Evolutionary conservation across 2,797 vertebrate genomes (phyloP), one percentile per base, ranked within the genome.

Genomic region (Sebastes iracundus): DNA sequence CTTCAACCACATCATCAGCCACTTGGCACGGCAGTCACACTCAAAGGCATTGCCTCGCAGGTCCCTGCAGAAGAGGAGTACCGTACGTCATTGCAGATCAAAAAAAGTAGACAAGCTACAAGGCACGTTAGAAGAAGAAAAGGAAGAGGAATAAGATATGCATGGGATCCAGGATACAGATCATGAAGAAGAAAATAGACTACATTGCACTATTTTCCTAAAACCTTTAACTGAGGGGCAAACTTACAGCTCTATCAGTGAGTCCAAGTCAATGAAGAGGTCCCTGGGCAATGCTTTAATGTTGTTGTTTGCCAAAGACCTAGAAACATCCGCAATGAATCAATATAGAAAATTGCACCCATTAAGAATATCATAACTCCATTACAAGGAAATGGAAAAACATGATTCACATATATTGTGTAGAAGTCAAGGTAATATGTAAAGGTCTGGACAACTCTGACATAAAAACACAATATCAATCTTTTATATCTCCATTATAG

Each of bases 11-110:
- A 90, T 94, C 95, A 98, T 98, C 92, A 99, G 90, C 99, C 99
- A 99, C 93, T 99, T 99, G 82, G 97, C 96, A 85, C 97, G 97
- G 93, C 99, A 99, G 95, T 99, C 98, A 81, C 99, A 99, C 90
- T 99, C 97, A 88, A 99, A 98, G 80, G 96, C 96, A 93, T 99
- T 99, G 77, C 98, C 99, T 90, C 98, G 96, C 94, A 99, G 95
- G 90, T 99, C 99, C 91, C 99, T 99, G 94, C 71, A 73, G 60
- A 42, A 55, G 53, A 79, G 14, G 61, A 79, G 42, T 2, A 74
- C 61, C 35, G 25, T 13, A n/a, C 30, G 66, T 83, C 60, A 91
- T 35, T 4, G 33, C 75, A 67, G 14, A 33, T 27, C 38, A 75
- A 63, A 23, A 55, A 59, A 59, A 75, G 30, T 2, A 63, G 13